phyloP scores from a whole-genome alignment of 2,113 vertebrate species.

The Gymnarchus niloticus region DNA sequence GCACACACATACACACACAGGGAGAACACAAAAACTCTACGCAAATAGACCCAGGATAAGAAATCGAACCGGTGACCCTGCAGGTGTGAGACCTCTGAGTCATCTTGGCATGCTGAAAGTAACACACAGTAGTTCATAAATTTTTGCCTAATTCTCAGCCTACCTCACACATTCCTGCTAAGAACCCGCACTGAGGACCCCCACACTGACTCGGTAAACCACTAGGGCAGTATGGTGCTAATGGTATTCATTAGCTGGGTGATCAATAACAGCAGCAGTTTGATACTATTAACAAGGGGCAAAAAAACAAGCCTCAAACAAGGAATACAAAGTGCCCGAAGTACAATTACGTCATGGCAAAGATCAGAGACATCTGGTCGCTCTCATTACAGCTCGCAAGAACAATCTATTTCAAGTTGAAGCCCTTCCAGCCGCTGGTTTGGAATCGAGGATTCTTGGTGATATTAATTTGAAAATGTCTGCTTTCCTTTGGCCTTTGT shows the following conservation, averaged over 20 bases:
- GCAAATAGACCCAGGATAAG: neutral
- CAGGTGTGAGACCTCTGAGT: neutral
- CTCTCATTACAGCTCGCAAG: neutral
- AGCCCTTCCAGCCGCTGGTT: neutral
- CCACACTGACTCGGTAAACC: neutral
- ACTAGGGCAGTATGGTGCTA: neutral
- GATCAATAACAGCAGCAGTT: neutral
- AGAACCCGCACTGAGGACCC: too few relatives aligned
- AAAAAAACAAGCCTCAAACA: neutral
- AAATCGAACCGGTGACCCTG: neutral
- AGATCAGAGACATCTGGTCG: neutral
- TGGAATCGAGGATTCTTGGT: neutral
- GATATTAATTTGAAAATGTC: neutral
- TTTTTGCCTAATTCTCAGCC: neutral
- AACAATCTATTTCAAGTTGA: neutral
- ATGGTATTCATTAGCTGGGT: neutral
- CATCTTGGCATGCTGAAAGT: neutral
- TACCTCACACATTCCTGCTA: neutral
- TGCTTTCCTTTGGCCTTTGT: neutral
- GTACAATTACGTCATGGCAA: neutral
- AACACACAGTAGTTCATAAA: neutral
- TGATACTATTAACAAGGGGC: neutral
- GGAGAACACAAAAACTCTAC: neutral
- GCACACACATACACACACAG: neutral
- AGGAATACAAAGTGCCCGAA: conserved; percentile 15